Percentiles rank a stretch among this genome's conserved stretches.
Evolutionary conservation across 2,113 vertebrate species (phyloP).

Genomic region (Podocnemis expansa): DNA sequence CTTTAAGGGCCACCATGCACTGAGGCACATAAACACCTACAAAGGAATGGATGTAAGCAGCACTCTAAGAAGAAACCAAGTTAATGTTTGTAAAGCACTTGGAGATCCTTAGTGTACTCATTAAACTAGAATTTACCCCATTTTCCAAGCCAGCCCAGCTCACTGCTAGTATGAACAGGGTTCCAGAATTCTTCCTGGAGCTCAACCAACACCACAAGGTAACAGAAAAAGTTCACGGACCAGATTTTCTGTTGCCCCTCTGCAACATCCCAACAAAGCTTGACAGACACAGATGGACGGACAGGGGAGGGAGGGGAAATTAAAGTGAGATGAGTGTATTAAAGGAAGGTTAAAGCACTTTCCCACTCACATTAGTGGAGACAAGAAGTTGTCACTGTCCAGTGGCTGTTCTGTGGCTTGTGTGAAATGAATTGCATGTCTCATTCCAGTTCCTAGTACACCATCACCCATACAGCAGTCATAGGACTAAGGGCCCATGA

Average conservation of each 20-base stretch:
- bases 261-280: too few species aligned
- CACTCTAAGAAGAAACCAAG: too few species aligned
- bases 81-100: background rate
- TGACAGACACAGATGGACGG: background rate
- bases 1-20: too few species aligned
- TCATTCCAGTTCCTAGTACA: fast-evolving
- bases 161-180: fast-evolving
- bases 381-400: background rate
- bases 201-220: fast-evolving
- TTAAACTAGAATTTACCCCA: background rate
- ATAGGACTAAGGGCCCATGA: background rate
- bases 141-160: background rate
- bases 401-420: background rate
- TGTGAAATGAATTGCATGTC: too few species aligned
- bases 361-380: background rate
- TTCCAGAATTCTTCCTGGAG: fast-evolving
- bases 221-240: fast-evolving
- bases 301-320: background rate
- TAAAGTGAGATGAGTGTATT: background rate
- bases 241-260: fast-evolving
- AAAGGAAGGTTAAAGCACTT: background rate
- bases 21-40: too few species aligned
- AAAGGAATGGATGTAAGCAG: too few species aligned
- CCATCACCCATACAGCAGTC: background rate
- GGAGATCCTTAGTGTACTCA: background rate